Base-by-base conservation (phyloP, 1,140 invertebrate species). In the Batillaria attramentaria region DNA sequence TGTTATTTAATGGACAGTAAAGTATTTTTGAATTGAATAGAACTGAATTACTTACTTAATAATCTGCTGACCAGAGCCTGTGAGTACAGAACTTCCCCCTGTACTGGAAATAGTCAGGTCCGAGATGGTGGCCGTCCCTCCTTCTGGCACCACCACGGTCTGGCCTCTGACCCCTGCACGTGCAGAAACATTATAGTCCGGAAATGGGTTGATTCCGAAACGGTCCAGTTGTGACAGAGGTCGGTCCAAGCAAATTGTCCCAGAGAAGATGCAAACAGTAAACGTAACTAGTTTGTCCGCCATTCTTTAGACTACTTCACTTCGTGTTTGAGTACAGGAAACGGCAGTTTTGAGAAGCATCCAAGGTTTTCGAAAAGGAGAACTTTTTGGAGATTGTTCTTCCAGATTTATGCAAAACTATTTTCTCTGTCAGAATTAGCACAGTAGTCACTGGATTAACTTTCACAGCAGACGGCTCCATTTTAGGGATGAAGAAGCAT, bases 91-190 rank as follows among this genome's bases (percentile, higher is more conserved):
- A 43, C 18, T 70, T 18, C 41, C 41, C 13, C 62, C 72, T 16
- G 73, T 50, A 4, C 62, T 39, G 16, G 60, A 68, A 28, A 80
- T 41, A 35, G 68, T 70, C 20, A 76, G 37, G 73, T 75, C 73
- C n/a, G 16, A 41, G 54, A 75, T 31, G 42, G 50, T 66, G 1
- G 65, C 73, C 24, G 73, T 70, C 50, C 73, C 79, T 60, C 73
- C 73, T n/a, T 37, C 66, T 1, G 42, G 65, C 6, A 20, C 37
- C 33, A 76, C 43, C 54, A 76, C 79, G 33, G 72, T 65, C 39
- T 80, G 72, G 18, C 73, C 79, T 35, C 10, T 13, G 4, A 42
- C 73, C 54, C 37, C 73, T 65, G 37, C 6, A 28, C 1, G 37
- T 39, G 13, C 37, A 41, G n/a, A 24, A 20, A 24, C 35, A 69